phyloP scores from a whole-genome alignment of 92 coral and sea anemone species.

The Porites evermanni region DNA sequence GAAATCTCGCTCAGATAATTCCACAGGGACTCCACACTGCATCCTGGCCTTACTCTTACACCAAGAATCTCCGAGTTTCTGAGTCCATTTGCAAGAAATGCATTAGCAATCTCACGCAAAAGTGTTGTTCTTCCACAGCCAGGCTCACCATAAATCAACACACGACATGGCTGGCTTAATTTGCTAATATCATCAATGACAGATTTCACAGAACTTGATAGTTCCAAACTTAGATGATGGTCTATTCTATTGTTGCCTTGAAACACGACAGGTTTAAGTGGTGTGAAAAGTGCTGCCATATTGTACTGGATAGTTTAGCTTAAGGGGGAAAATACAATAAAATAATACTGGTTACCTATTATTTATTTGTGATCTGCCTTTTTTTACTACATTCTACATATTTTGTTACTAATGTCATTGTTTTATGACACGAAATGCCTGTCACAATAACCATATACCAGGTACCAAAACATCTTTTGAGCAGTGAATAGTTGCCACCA shows the following conservation, averaged over 20 bases:
- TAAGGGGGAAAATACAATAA: not conserved
- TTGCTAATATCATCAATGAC: not conserved
- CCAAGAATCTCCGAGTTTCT: constrained; percentile 60
- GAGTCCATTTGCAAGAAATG: constrained; percentile 30
- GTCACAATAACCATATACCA: no score
- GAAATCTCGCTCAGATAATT: constrained; percentile 70
- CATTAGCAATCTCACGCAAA: constrained; percentile 63
- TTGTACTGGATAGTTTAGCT: not conserved
- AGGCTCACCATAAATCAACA: constrained; percentile 72
- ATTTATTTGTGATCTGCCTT: no score
- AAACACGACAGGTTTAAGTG: constrained; percentile 19
- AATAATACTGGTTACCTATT: not conserved
- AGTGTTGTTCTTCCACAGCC: constrained; percentile 91
- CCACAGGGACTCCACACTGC: constrained; percentile 71
- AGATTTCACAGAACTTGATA: constrained; percentile 9
- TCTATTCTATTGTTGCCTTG: not conserved
- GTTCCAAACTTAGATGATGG: not conserved
- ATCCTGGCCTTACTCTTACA: constrained; percentile 57
- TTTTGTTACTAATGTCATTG: no score
- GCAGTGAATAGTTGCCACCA: no score
- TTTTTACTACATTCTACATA: no score
- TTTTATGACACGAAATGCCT: no score
- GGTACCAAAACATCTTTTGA: no score
- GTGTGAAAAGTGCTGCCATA: constrained; percentile 13
- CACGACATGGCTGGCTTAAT: not conserved